Conservation (phyloP, 2,113 vertebrate species). For the Corythaeola cristata region DNA sequence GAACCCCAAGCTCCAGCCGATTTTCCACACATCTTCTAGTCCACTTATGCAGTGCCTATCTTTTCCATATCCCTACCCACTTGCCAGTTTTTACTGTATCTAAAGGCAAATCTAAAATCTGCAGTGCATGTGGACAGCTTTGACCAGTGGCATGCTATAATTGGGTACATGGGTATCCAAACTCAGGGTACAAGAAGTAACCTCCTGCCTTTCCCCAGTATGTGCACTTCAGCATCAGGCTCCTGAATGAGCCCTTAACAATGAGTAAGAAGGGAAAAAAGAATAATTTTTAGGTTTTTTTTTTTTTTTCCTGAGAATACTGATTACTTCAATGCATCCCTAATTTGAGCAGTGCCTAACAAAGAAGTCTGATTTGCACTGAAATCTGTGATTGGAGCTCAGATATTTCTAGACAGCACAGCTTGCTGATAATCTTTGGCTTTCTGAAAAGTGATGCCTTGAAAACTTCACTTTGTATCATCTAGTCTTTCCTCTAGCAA, state of each 20-base stretch:
- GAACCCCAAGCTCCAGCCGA: not conserved
- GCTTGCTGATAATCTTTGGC: slow-evolving; percentile 34
- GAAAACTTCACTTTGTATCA: not conserved
- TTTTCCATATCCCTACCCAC: not conserved
- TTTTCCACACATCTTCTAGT: not conserved
- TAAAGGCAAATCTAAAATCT: not conserved
- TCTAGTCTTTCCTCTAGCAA: not conserved
- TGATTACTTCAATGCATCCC: slow-evolving; percentile 40
- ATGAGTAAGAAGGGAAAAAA: not conserved
- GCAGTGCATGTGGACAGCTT: not conserved
- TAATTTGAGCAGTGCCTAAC: slow-evolving; percentile 46
- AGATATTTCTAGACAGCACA: slow-evolving; percentile 44
- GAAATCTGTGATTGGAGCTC: not conserved
- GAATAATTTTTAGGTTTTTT: not conserved
- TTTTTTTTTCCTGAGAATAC: not conserved
- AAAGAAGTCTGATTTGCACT: slow-evolving; percentile 58
- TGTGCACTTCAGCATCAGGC: not conserved
- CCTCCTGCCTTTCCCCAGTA: not conserved
- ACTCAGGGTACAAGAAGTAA: not conserved
- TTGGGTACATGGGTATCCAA: not conserved
- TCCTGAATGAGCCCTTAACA: not conserved
- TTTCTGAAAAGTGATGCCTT: not conserved
- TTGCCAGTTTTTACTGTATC: not conserved
- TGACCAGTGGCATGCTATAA: rapidly evolving
- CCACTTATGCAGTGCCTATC: not conserved